phyloP scores from a whole-genome alignment of 2,797 vertebrate genomes.

The Pteropus rufus region DNA sequence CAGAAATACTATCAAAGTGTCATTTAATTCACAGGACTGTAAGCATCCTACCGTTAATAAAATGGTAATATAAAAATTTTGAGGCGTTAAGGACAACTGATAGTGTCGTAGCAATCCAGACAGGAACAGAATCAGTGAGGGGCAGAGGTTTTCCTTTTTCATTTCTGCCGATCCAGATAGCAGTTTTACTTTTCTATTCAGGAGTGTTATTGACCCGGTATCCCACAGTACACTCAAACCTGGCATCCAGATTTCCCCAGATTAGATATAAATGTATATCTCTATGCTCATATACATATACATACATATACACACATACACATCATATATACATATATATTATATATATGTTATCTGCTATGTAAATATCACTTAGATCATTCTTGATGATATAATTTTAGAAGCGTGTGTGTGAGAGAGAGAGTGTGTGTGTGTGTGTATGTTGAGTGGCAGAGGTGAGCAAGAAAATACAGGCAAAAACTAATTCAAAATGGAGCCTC shows the following conservation, averaged over 20 bases:
- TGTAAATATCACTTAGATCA: not conserved
- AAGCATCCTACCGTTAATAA: not conserved
- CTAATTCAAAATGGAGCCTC: not conserved
- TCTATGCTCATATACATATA: not conserved
- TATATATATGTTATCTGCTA: not conserved
- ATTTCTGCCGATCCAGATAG: constrained; percentile 2
- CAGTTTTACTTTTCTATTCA: not conserved
- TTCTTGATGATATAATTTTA: not conserved
- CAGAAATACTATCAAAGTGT: constrained; percentile 53
- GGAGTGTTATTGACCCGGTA: not conserved
- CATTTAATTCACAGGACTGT: constrained; percentile 31
- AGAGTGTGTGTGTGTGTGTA: not conserved
- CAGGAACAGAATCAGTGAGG: not conserved
- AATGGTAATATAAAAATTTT: not conserved
- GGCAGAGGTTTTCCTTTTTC: not conserved
- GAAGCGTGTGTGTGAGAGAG: not conserved
- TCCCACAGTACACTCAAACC: not conserved
- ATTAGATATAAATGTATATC: not conserved
- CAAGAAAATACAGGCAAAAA: constrained; percentile 24
- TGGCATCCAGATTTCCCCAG: not conserved
- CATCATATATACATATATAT: not conserved
- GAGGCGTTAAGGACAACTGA: not conserved
- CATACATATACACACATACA: not conserved
- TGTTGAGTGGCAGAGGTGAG: not conserved
- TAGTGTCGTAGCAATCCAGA: not conserved